Percentiles rank a stretch among this genome's conserved stretches.
Conservation (phyloP, 2,888 invertebrate genomes). For the Melieria omissa region DNA sequence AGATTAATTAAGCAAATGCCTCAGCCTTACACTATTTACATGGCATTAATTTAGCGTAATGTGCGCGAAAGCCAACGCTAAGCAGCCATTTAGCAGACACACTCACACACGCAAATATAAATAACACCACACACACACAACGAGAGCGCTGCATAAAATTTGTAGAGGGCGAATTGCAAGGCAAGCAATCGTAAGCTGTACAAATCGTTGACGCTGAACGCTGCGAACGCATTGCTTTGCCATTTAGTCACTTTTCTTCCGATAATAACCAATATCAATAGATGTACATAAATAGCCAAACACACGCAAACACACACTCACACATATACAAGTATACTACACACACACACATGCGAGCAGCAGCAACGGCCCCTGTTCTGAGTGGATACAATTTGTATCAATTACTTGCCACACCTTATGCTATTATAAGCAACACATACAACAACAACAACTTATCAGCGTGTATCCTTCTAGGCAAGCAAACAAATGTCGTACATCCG, state of each 20-base stretch:
- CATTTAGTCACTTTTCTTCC: not conserved
- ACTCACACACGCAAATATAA: slow-evolving; percentile 16
- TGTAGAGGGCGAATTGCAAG: slow-evolving; percentile 4
- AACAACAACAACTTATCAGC: not conserved
- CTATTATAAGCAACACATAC: slow-evolving; percentile 39
- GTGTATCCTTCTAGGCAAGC: slow-evolving; percentile 58
- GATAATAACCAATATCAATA: not conserved
- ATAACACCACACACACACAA: not conserved
- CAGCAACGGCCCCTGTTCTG: not conserved
- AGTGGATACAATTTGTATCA: slow-evolving; percentile 5
- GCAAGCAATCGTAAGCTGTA: slow-evolving; percentile 14
- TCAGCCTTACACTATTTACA: slow-evolving; percentile 47
- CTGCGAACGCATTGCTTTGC: too few species aligned
- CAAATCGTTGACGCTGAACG: too few species aligned
- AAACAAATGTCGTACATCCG: slow-evolving; percentile 63
- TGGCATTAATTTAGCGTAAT: slow-evolving; percentile 39
- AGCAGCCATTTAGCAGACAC: slow-evolving; percentile 13
- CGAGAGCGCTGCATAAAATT: slow-evolving; percentile 20
- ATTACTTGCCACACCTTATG: slow-evolving; percentile 10
- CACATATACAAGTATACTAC: not conserved
- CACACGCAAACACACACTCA: not conserved
- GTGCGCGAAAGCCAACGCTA: slow-evolving; percentile 24
- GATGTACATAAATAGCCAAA: not conserved
- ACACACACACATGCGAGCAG: not conserved
- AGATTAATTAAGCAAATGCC: slow-evolving; percentile 55